phyloP scores from a whole-genome alignment of 2,888 invertebrate species.

The Pantelozetes paolii region DNA sequence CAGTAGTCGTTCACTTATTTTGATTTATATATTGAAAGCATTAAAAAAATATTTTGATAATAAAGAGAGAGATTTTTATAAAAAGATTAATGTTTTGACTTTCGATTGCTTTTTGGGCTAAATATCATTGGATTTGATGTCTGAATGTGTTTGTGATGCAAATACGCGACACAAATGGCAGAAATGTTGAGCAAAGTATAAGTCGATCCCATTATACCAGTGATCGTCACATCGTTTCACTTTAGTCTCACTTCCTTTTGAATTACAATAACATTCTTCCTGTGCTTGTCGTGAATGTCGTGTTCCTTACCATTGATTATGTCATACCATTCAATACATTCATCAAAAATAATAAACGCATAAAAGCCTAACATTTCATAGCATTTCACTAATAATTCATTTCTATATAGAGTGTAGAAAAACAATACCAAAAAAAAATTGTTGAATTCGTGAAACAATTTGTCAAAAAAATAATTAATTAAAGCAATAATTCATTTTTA shows the following conservation, averaged over 20 bases:
- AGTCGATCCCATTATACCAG: constrained; percentile 7
- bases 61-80: constrained; percentile 4
- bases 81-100: background rate
- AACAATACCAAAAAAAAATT: too few relatives aligned
- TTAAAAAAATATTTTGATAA: background rate
- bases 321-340: constrained; percentile 15
- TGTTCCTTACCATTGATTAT: constrained; percentile 27
- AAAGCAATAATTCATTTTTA: too few relatives aligned
- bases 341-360: background rate
- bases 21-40: background rate
- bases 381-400: too few relatives aligned
- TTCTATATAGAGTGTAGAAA: too few relatives aligned
- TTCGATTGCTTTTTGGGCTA: background rate
- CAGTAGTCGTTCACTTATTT: constrained; percentile 8
- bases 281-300: constrained; percentile 22
- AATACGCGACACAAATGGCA: background rate
- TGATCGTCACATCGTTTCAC: background rate
- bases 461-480: too few relatives aligned
- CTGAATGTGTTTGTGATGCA: constrained; percentile 16
- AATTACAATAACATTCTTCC: constrained; percentile 31
- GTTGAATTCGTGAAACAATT: too few relatives aligned
- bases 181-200: background rate
- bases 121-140: background rate
- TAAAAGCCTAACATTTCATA: background rate
- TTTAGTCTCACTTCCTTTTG: constrained; percentile 22